Conservation (phyloP, 2,888 invertebrate species). For the Chouioia cunea region DNA sequence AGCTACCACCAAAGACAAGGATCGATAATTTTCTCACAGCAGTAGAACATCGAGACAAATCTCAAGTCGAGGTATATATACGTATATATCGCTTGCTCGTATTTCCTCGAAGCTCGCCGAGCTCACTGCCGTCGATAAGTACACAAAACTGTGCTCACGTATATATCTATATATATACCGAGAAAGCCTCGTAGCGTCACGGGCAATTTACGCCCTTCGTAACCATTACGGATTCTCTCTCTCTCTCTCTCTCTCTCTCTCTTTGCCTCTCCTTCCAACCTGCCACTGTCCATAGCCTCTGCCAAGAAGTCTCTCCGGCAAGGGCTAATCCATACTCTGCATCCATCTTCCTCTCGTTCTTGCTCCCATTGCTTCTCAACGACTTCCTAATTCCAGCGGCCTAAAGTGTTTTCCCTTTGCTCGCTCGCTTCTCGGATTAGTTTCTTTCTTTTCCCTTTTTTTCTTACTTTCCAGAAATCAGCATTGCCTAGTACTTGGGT, state of each 20-base stretch:
- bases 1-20: neutral
- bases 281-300: neutral
- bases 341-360: slow-evolving; percentile 1
- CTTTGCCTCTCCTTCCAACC: neutral
- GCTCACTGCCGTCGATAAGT: neutral
- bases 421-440: too few relatives aligned
- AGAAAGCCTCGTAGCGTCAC: slow-evolving; percentile 21
- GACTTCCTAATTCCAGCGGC: slow-evolving; percentile 28
- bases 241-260: too few relatives aligned
- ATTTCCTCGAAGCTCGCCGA: slow-evolving; percentile 30
- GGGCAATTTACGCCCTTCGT: slow-evolving; percentile 33
- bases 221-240: too few relatives aligned
- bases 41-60: too few relatives aligned
- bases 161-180: neutral
- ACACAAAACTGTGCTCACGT: neutral
- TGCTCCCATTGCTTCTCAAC: slow-evolving; percentile 22
- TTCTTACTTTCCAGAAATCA: slow-evolving; percentile 21
- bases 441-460: too few relatives aligned
- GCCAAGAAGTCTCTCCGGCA: too few relatives aligned
- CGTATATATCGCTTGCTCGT: too few relatives aligned
- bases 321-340: neutral
- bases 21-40: neutral
- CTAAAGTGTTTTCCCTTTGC: slow-evolving; percentile 25
- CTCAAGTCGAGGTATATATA: too few relatives aligned
- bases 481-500: neutral